A percentile compares a stretch with the other conserved stretches of the same genome.
phyloP scores from a whole-genome alignment of 2,888 invertebrate species.

The Eurois occulta region DNA sequence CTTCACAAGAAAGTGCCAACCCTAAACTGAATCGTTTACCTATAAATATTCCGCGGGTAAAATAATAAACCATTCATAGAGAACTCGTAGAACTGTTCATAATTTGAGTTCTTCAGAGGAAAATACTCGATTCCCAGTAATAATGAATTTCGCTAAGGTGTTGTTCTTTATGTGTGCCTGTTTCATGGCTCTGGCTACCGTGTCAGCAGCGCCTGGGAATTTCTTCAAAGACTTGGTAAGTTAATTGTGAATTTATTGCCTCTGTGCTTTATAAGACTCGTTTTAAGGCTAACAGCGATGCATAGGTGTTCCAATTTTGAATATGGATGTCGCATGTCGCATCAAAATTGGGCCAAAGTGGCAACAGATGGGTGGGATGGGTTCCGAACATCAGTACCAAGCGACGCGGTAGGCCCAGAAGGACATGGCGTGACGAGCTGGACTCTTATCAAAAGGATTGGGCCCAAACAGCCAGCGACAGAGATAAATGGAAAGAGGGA shows the following conservation, averaged over 20 bases:
- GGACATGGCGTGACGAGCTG: too few species aligned
- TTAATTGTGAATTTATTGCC: not conserved
- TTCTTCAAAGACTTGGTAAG: constrained; percentile 57
- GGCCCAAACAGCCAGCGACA: too few species aligned
- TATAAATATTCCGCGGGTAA: constrained; percentile 41
- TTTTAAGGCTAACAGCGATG: not conserved
- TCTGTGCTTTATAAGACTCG: not conserved
- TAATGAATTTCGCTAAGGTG: constrained; percentile 54
- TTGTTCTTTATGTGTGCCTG: constrained; percentile 46
- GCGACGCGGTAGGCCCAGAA: too few species aligned
- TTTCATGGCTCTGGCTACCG: constrained; percentile 50
- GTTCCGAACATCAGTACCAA: too few species aligned
- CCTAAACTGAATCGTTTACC: constrained; percentile 7
- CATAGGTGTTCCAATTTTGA: not conserved
- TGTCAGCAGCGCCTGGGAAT: constrained; percentile 61
- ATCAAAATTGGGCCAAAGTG: too few species aligned
- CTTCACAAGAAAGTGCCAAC: not conserved
- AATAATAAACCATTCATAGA: constrained; percentile 20
- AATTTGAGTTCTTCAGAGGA: not conserved
- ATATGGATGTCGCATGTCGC: too few species aligned
- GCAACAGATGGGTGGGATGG: too few species aligned
- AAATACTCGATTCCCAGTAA: constrained; percentile 7
- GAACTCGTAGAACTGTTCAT: not conserved
- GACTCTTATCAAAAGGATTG: too few species aligned
- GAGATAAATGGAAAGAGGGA: too few species aligned